Conservation (phyloP, 1,140 invertebrate species). For the Drosophila auraria region DNA sequence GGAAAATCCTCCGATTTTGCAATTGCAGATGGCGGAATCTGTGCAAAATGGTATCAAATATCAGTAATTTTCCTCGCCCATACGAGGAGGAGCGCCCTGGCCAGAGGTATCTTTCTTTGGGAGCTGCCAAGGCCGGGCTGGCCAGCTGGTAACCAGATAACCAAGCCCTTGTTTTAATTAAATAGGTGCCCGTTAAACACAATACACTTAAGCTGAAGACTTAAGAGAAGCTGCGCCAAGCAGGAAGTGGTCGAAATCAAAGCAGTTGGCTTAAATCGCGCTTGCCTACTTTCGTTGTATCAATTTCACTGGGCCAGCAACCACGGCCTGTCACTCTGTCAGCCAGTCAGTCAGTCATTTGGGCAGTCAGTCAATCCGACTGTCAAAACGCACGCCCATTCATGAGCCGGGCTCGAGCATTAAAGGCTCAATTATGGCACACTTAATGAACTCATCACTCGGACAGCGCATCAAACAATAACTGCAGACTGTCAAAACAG, state of each 20-base stretch:
- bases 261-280: slow-evolving; percentile 36
- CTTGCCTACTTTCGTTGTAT: slow-evolving; percentile 73
- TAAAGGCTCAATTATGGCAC: slow-evolving; percentile 80
- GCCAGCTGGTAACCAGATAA: slow-evolving; percentile 40
- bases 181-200: slow-evolving; percentile 70
- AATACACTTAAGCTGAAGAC: slow-evolving; percentile 61
- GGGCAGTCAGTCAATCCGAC: slow-evolving; percentile 55
- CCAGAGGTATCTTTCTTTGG: slow-evolving; percentile 9
- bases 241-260: slow-evolving; percentile 64
- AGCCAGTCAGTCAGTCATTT: slow-evolving; percentile 35
- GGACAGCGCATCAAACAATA: slow-evolving; percentile 81
- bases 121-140: slow-evolving; percentile 64
- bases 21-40: slow-evolving; percentile 64
- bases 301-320: slow-evolving; percentile 66
- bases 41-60: slow-evolving; percentile 83
- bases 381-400: slow-evolving; percentile 78
- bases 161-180: slow-evolving; percentile 77
- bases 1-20: slow-evolving; percentile 43
- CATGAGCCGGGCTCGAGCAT: slow-evolving; percentile 62
- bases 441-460: slow-evolving; percentile 82
- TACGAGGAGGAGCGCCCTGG: slow-evolving; percentile 56
- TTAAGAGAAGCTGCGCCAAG: slow-evolving; percentile 51
- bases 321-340: slow-evolving; percentile 61
- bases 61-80: slow-evolving; percentile 77
- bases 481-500: slow-evolving; percentile 82